Base-by-base conservation (phyloP, 53 echinoderm and acorn worm species). In the Henricia sp. region DNA sequence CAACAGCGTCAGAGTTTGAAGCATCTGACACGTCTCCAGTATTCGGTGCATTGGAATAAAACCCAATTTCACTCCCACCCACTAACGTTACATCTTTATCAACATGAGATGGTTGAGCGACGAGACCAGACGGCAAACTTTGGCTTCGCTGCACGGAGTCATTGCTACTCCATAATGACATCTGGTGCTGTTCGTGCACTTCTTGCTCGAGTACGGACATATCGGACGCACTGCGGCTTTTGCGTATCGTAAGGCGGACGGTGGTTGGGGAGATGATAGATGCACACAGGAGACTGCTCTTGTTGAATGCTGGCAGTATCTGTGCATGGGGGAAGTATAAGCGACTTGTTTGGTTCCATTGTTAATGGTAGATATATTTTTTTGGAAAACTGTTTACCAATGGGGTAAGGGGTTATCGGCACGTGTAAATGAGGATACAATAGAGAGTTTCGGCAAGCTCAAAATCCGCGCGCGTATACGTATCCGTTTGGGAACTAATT, bases 221-320 rank as follows among this genome's bases (percentile, higher is more conserved):
- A 6, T 55, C 75, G 10, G 75, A 74, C 11, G 57, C 14, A 24
- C 75, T 74, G 33, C 75, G 75, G 56, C 75, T 74, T 29, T 74
- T 74, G 36, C 56, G 75, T 13, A 74, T 74, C 23, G 75, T 74
- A 10, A 74, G 55, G 6, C 32, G 10, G 34, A 74, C 75, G n/a
- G 75, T 74, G 21, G 75, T 74, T 23, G 75, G 75, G 0, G 75
- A 74, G 55, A 74, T 50, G 36, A 74, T 74, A 38, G 75, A 74
- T 2, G 75, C 75, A 13, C 12, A 19, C 10, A 74, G 10, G 24
- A 39, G 37, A 57, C 75, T 74, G 75, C 54, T 74, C 9, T 56
- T n/a, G 2, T 23, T 3, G 39, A 21, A 26, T 26, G 37, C 10
- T n/a, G 32, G 26, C 10, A 39, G 57, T 23, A 3, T 20, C 70